Evolutionary conservation across 2,797 vertebrate genomes (phyloP), one percentile per base, ranked within the genome.

Genomic region (Trachops cirrhosus): DNA sequence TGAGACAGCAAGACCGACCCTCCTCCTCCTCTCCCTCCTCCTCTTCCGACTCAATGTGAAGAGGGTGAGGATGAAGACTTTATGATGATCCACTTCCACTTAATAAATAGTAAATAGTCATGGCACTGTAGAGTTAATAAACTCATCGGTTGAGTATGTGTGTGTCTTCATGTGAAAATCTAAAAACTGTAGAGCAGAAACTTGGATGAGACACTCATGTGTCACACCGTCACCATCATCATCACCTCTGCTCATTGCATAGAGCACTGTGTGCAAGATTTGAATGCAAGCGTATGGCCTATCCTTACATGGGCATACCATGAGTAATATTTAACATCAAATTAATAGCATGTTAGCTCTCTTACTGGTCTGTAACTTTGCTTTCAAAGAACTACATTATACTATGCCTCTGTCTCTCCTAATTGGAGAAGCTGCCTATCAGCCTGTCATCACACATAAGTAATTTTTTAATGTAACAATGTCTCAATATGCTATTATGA

Each of bases 211-310:
- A 57, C 10, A 71, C 46, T 46, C 68, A 7, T 71, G 7, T 46
- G 52, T 57, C n/a, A 41, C 46, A 24, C 32, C 1, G 0, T 24
- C 5, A 46, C 16, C 59, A 41, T 44, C 1, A 1, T 9, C 4
- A 18, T 19, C 22, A 0, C 11, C 22, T 71, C 44, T 21, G 50
- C 34, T 71, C 32, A 71, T 29, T 1, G 5, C 15, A 15, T 15
- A 37, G 22, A 90, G 44, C 22, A 22, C 5, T 12, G 14, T 48
- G 32, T 46, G 4, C 12, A 64, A 64, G 54, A 64, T 24, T 21
- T 9, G 16, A 48, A 32, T 7, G 59, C 11, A 34, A 67, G 44
- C 8, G 32, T 44, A 48, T 67, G n/a, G 21, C 44, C 32, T 34
- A 26, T 84, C 59, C 41, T 84, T 24, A 16, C 44, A 11, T 11